Percentiles rank a stretch among this genome's conserved stretches.
These are phyloP conservation scores for Trichomycterus rosablanca DNA, from an alignment of 2,113 vertebrate species.

Conservation along the genomic window DNA sequence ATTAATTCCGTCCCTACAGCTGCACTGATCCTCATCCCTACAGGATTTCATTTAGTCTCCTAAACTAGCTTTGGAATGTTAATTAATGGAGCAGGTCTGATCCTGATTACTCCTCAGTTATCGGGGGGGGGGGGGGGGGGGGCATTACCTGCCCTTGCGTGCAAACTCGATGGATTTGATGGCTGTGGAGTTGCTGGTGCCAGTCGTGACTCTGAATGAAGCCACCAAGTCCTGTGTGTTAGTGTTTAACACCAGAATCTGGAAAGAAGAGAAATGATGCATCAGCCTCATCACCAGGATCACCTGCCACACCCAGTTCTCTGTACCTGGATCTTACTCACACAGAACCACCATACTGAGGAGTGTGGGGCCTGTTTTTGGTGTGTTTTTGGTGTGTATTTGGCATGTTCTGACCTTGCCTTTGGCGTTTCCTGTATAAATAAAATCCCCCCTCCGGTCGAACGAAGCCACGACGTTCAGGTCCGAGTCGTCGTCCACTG, in stretches of 20 bases:
- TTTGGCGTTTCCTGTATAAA: slow-evolving; percentile 96
- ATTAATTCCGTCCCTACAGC: too few species aligned
- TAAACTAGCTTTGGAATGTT: too few species aligned
- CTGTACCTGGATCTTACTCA: too few species aligned
- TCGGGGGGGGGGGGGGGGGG: neutral
- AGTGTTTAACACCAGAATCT: slow-evolving; percentile 96
- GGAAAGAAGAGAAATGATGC: neutral
- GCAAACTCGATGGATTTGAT: slow-evolving; percentile 99
- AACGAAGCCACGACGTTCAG: slow-evolving; percentile 98
- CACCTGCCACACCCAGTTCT: too few species aligned
- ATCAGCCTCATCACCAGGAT: too few species aligned
- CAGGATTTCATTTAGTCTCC: too few species aligned
- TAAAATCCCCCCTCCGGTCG: slow-evolving; percentile 91
- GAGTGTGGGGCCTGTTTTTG: neutral
- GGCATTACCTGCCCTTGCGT: slow-evolving; percentile 89
- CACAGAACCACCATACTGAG: too few species aligned
- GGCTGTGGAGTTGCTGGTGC: slow-evolving; percentile 97
- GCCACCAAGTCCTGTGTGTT: slow-evolving; percentile 93
- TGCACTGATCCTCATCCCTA: too few species aligned
- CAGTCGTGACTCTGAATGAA: slow-evolving; percentile 96
- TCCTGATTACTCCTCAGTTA: too few species aligned
- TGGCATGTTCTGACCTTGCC: slow-evolving; percentile 79
- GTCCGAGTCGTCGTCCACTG: slow-evolving; percentile 97
- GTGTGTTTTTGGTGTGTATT: neutral
- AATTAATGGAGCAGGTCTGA: too few species aligned